A percentile compares a stretch with the other conserved stretches of the same genome.
These are phyloP conservation scores for Apocheima hispidaria DNA, from an alignment of 2,888 invertebrate species.

Conservation along the genomic window DNA sequence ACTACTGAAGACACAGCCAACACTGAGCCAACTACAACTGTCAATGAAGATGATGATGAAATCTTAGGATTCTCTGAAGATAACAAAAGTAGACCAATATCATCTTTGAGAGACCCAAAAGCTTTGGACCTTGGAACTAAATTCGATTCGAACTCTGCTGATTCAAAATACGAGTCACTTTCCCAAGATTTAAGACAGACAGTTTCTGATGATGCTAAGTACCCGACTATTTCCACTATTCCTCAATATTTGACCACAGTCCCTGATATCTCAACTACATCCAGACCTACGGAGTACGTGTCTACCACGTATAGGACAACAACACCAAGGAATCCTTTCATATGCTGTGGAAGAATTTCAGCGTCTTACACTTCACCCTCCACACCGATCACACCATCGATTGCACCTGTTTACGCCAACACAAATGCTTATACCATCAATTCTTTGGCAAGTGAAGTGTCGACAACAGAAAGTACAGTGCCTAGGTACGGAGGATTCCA, in stretches of 20 bases:
- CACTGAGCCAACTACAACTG: constrained; percentile 86
- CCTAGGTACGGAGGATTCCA: constrained; percentile 76
- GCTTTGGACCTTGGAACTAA: constrained; percentile 61
- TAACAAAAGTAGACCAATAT: constrained; percentile 63
- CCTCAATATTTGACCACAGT: constrained; percentile 38
- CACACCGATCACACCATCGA: constrained; percentile 57
- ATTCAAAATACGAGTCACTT: constrained; percentile 36
- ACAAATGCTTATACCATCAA: constrained; percentile 69
- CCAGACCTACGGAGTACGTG: constrained; percentile 55
- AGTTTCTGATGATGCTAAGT: constrained; percentile 10
- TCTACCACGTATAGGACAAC: constrained; percentile 59
- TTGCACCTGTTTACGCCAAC: constrained; percentile 74
- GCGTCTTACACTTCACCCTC: constrained; percentile 77
- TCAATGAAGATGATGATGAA: constrained; percentile 91
- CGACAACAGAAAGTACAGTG: constrained; percentile 65
- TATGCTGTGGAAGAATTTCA: constrained; percentile 78
- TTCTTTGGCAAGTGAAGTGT: constrained; percentile 57
- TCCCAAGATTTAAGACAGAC: constrained; percentile 32
- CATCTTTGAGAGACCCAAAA: constrained; percentile 74
- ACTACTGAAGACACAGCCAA: constrained; percentile 72
- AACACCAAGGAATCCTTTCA: constrained; percentile 69
- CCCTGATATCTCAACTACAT: constrained; percentile 54
- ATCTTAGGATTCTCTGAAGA: constrained; percentile 92
- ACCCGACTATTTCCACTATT: constrained; percentile 18
- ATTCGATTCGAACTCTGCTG: constrained; percentile 17